phyloP scores from a whole-genome alignment of 2,888 invertebrate genomes.

The Orthosia cruda region DNA sequence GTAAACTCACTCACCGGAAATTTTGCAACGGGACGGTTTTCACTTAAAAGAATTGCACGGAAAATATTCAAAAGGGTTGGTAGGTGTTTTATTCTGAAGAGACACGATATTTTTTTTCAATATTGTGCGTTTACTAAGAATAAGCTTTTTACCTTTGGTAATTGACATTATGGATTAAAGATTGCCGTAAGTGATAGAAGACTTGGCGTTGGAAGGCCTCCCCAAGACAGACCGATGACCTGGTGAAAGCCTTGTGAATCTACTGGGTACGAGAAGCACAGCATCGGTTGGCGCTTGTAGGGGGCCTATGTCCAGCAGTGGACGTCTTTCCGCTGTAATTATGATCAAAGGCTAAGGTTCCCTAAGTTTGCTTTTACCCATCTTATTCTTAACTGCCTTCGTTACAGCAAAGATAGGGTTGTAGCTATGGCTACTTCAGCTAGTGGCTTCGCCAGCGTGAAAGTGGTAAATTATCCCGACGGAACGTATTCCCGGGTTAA shows the following conservation, averaged over 20 bases:
- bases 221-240: background rate
- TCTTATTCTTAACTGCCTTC: background rate
- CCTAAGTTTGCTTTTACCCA: background rate
- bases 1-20: background rate
- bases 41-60: background rate
- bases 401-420: no score
- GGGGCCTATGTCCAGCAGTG: background rate
- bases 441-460: no score
- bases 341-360: background rate
- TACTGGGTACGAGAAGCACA: no score
- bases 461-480: no score
- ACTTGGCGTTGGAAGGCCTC: no score
- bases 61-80: background rate
- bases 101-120: no score
- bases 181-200: background rate
- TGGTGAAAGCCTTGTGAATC: background rate
- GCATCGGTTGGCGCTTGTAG: no score
- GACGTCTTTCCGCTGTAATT: background rate
- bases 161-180: no score
- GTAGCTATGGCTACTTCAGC: no score
- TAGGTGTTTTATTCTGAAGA: no score
- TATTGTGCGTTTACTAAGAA: background rate
- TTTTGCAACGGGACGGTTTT: background rate
- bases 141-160: background rate
- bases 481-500: no score